These are phyloP conservation scores for Ophioninae sp. DNA, from an alignment of 2,888 invertebrate species.

Conservation along the genomic window DNA sequence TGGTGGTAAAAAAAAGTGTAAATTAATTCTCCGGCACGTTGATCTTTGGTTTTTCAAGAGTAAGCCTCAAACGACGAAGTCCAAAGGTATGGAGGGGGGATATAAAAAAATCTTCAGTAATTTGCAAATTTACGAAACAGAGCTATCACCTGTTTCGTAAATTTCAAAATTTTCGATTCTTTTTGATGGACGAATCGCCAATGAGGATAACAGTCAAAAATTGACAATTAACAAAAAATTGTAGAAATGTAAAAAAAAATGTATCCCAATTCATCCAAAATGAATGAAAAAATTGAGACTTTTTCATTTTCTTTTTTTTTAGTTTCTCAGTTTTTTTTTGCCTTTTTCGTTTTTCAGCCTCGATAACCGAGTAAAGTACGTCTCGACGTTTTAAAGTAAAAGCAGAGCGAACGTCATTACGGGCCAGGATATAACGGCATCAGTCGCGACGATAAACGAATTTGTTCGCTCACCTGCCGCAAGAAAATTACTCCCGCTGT, in stretches of 20 bases:
- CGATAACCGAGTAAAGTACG: constrained; percentile 36
- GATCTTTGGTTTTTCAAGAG: constrained; percentile 10
- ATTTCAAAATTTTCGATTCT: constrained; percentile 12
- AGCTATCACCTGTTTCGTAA: constrained; percentile 4
- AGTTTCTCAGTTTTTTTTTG: neutral
- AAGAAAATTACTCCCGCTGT: constrained; percentile 9
- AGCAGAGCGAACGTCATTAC: constrained; percentile 26
- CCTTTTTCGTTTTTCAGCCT: constrained; percentile 2
- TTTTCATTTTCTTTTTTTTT: neutral
- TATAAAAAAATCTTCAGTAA: constrained; percentile 1
- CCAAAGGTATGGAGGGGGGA: too few species aligned
- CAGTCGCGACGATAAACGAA: constrained; percentile 29
- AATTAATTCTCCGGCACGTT: constrained; percentile 19
- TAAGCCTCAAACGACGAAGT: neutral
- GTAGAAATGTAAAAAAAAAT: neutral
- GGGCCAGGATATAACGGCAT: constrained; percentile 19
- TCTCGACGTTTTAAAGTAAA: constrained; percentile 37
- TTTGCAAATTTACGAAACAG: constrained; percentile 30
- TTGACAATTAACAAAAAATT: constrained; percentile 30
- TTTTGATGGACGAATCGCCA: constrained; percentile 13
- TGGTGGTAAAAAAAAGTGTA: constrained; percentile 3
- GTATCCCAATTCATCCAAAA: neutral
- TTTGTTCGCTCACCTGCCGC: constrained; percentile 15
- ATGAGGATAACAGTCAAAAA: constrained; percentile 9
- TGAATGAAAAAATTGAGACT: neutral